Conservation (phyloP, 2,888 invertebrate genomes). For the Orchesella flavescens region DNA sequence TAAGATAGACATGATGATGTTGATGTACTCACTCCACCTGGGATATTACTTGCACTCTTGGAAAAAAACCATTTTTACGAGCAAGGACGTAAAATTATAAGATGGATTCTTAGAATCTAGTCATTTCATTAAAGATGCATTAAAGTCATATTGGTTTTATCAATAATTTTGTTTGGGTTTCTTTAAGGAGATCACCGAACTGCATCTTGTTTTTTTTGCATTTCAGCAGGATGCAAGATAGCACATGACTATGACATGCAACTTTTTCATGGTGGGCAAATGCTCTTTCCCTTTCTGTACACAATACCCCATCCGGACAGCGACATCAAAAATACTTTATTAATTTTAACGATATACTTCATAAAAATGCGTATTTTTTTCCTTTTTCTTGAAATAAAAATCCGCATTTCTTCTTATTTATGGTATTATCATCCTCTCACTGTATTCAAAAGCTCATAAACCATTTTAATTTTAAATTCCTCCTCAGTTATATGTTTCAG, state of each 20-base stretch:
- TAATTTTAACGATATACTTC: neutral
- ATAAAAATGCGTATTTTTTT: neutral
- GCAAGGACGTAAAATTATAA: too few relatives aligned
- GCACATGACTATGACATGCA: neutral
- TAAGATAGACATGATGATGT: neutral
- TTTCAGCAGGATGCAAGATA: slow-evolving; percentile 15
- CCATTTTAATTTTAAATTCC: neutral
- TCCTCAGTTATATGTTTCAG: neutral
- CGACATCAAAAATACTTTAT: neutral
- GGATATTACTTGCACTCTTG: neutral
- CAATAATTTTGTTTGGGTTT: neutral
- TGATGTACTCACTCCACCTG: neutral
- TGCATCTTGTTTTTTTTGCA: too few relatives aligned
- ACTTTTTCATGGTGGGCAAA: too few relatives aligned
- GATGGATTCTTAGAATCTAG: too few relatives aligned
- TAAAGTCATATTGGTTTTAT: neutral
- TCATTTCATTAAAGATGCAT: neutral
- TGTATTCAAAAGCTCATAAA: slow-evolving; percentile 9
- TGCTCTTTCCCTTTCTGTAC: neutral
- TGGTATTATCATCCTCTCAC: neutral
- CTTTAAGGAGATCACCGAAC: too few relatives aligned
- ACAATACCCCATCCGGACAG: neutral
- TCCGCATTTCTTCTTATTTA: neutral
- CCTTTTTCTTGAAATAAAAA: neutral
- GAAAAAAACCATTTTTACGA: neutral